A percentile compares a stretch with the other conserved stretches of the same genome.
phyloP scores from a whole-genome alignment of 1,140 invertebrate species.

The Bombus superbus region DNA sequence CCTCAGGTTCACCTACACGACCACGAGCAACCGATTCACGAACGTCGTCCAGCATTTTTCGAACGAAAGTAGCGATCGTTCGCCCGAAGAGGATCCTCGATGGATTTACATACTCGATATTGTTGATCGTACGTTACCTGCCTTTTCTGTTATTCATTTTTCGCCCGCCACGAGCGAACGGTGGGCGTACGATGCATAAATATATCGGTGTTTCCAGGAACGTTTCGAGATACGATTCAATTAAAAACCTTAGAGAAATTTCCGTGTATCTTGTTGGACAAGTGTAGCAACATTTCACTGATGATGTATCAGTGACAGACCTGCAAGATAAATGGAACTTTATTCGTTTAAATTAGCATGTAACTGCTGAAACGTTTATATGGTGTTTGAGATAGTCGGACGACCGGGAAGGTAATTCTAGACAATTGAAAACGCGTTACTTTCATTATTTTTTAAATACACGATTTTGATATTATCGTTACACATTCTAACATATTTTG shows the following conservation, averaged over 20 bases:
- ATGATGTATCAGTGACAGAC: background rate
- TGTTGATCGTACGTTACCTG: conserved; percentile 13
- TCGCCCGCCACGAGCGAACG: conserved; percentile 31
- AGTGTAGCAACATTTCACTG: background rate
- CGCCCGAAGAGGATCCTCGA: conserved; percentile 42
- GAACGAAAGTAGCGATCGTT: conserved; percentile 37
- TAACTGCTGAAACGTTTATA: background rate
- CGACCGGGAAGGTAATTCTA: background rate
- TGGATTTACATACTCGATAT: conserved; percentile 65
- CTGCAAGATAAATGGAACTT: background rate
- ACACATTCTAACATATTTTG: too few species aligned
- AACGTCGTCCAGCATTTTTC: conserved; percentile 41
- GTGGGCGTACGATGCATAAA: conserved; percentile 63
- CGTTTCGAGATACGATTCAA: conserved; percentile 51
- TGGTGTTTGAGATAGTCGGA: background rate
- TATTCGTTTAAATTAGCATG: background rate
- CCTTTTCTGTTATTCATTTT: conserved; percentile 17
- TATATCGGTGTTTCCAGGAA: conserved; percentile 62
- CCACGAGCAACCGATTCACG: background rate
- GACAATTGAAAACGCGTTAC: too few species aligned
- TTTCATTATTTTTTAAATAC: too few species aligned
- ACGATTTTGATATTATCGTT: too few species aligned
- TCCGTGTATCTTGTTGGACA: background rate
- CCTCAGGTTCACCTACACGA: conserved; percentile 31
- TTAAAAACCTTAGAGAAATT: conserved; percentile 10